Conservation (phyloP, 1,140 invertebrate genomes). For the Harpegnathos saltator region DNA sequence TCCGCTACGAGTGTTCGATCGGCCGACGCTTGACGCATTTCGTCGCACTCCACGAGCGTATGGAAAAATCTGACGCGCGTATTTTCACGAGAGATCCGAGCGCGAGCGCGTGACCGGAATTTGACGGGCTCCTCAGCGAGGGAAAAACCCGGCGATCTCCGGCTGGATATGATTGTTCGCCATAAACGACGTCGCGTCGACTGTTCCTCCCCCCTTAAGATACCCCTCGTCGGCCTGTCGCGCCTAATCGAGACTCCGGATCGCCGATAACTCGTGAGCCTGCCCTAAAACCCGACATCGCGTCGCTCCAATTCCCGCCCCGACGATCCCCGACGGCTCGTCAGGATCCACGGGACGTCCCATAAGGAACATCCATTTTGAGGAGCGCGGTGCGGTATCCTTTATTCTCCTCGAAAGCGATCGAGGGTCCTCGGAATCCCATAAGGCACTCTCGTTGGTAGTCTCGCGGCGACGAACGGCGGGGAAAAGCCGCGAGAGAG, state of each 20-base stretch:
- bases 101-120: background rate
- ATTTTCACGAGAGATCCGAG: too few relatives aligned
- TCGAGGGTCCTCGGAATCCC: conserved; percentile 9
- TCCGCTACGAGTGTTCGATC: too few relatives aligned
- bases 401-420: conserved; percentile 20
- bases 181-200: background rate
- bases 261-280: background rate
- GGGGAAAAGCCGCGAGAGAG: background rate
- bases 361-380: conserved; percentile 40
- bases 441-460: conserved; percentile 8
- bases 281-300: background rate
- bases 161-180: background rate
- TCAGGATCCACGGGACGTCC: background rate
- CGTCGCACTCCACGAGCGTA: too few relatives aligned
- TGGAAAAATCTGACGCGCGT: too few relatives aligned
- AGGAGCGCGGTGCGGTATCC: background rate
- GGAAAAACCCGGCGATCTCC: background rate
- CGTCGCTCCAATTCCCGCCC: background rate
- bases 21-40: too few relatives aligned
- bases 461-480: background rate
- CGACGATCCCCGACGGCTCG: background rate
- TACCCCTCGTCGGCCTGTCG: background rate
- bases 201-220: background rate
- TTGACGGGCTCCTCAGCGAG: background rate
- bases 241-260: background rate